Evolutionary conservation across 23 tunicate genomes (phyloP).

Genomic region (Ciona savignyi): DNA sequence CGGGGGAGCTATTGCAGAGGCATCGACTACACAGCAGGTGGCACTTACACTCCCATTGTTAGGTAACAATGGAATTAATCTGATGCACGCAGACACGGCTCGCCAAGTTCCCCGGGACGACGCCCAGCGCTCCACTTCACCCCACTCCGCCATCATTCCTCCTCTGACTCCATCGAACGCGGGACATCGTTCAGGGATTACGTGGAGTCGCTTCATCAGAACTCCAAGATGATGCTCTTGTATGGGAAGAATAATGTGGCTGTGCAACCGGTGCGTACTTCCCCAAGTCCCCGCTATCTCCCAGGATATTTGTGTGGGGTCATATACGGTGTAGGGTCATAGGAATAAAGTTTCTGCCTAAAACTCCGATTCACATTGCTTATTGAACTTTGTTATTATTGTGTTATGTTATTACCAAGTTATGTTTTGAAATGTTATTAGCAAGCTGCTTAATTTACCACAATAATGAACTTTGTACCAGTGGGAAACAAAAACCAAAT

Average conservation of each 20-base stretch:
- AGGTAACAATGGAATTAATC: background rate
- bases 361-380: too few species aligned
- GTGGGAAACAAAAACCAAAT: too few species aligned
- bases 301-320: too few species aligned
- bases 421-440: too few species aligned
- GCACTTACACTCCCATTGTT: background rate
- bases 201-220: slow-evolving; percentile 94
- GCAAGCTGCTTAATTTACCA: too few species aligned
- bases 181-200: slow-evolving; percentile 60
- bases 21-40: slow-evolving; percentile 77
- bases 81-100: background rate
- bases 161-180: slow-evolving; percentile 10
- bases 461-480: too few species aligned
- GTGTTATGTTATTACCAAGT: too few species aligned
- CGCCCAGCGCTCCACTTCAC: slow-evolving; percentile 60
- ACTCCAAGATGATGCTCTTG: slow-evolving; percentile 62
- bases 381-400: too few species aligned
- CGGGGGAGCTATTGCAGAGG: slow-evolving; percentile 84
- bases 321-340: too few species aligned
- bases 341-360: too few species aligned
- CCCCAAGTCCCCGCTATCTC: too few species aligned
- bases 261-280: slow-evolving; percentile 89
- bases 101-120: slow-evolving; percentile 40
- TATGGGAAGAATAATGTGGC: slow-evolving; percentile 90
- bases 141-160: slow-evolving; percentile 10